phyloP scores from a whole-genome alignment of 2,113 vertebrate species.

The Lasiurus borealis region DNA sequence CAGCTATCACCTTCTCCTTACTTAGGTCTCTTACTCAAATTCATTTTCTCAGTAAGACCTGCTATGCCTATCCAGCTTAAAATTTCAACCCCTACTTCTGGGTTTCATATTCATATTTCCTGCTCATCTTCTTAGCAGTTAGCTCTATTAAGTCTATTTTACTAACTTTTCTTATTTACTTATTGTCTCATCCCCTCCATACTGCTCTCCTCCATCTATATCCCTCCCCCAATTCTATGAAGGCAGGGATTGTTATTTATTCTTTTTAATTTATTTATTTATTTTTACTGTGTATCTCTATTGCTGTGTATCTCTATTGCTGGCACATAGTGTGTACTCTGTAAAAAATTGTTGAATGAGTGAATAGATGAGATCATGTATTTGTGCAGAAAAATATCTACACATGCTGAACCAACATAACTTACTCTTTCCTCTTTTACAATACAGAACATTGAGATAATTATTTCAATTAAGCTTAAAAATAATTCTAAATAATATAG shows the following conservation, averaged over 20 bases:
- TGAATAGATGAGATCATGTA: background rate
- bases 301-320: background rate
- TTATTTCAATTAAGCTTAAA: slow-evolving; percentile 4
- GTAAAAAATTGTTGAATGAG: background rate
- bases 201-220: too few species aligned
- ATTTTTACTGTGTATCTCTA: background rate
- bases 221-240: background rate
- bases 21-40: background rate
- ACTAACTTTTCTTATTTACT: slow-evolving; percentile 15
- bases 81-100: background rate
- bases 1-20: background rate
- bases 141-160: background rate
- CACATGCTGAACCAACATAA: background rate
- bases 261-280: background rate
- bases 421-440: background rate
- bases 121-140: background rate
- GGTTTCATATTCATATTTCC: background rate
- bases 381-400: background rate
- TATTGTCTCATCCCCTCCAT: background rate
- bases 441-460: background rate
- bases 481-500: background rate
- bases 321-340: background rate
- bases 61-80: background rate
- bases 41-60: background rate
- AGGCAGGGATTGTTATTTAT: background rate